Percentiles rank a stretch among this genome's conserved stretches.
These are phyloP conservation scores for Epinephelus coioides DNA, from an alignment of 2,797 vertebrate species.

Conservation along the genomic window DNA sequence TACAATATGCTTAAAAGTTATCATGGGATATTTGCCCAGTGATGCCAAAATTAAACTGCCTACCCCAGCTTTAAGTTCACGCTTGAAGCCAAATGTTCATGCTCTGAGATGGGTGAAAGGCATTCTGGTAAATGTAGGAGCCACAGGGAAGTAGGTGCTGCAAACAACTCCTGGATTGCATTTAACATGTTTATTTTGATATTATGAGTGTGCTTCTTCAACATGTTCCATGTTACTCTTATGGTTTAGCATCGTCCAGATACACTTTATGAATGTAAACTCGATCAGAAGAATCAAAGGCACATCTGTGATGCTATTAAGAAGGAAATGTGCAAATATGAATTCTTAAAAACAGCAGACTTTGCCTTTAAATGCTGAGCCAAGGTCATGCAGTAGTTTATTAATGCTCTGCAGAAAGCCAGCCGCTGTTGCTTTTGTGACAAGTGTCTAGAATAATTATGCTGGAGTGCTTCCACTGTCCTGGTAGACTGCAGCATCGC, in stretches of 20 bases:
- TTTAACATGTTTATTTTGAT: not conserved
- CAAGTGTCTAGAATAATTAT: slow-evolving; percentile 38
- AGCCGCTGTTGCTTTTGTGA: slow-evolving; percentile 31
- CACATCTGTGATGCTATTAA: not conserved
- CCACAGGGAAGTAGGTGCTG: not conserved
- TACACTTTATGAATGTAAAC: not conserved
- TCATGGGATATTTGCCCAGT: no score
- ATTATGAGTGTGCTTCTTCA: not conserved
- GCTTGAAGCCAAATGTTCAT: not conserved
- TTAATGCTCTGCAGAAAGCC: slow-evolving; percentile 28
- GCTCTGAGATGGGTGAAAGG: not conserved
- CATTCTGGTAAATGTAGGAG: slow-evolving; percentile 6
- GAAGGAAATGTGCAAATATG: slow-evolving; percentile 11
- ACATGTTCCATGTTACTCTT: not conserved
- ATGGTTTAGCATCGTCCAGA: not conserved
- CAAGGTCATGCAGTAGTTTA: slow-evolving; percentile 22
- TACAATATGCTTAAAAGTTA: no score
- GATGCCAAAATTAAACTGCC: no score
- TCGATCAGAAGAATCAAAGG: not conserved
- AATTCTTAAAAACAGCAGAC: not conserved
- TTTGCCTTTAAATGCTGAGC: slow-evolving; percentile 11
- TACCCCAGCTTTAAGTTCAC: not conserved
- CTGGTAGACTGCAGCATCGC: slow-evolving; percentile 38
- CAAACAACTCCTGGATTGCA: not conserved
- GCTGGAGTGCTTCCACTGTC: slow-evolving; percentile 27